Evolutionary conservation across 2,113 vertebrate species (phyloP).

Genomic region (Pelvicachromis taeniatus): DNA sequence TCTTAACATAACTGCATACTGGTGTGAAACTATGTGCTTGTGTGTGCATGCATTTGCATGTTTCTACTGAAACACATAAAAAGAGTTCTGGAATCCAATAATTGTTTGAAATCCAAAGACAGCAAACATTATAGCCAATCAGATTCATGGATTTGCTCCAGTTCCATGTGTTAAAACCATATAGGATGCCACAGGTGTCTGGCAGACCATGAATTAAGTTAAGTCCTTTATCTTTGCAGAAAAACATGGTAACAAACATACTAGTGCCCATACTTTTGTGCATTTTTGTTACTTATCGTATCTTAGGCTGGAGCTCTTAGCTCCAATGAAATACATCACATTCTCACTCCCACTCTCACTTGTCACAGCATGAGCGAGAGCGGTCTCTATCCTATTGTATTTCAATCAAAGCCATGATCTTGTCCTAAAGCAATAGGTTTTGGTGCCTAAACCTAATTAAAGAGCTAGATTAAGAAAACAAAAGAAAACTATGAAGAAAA

Average conservation of each 20-base stretch:
- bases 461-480: background rate
- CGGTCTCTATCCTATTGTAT: background rate
- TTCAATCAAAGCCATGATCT: background rate
- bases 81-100: constrained; percentile 52
- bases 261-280: background rate
- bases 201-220: background rate
- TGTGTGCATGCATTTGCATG: constrained; percentile 40
- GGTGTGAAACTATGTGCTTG: constrained; percentile 22
- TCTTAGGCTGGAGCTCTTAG: background rate
- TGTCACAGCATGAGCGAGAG: background rate
- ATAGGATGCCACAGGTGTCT: background rate
- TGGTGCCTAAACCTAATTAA: background rate
- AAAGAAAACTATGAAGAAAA: background rate
- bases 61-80: constrained; percentile 26
- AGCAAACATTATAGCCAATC: constrained; percentile 28
- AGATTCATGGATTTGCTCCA: constrained; percentile 15
- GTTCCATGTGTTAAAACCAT: background rate
- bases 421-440: background rate
- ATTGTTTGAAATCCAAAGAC: constrained; percentile 48
- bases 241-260: background rate
- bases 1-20: constrained; percentile 76
- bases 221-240: background rate
- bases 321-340: background rate
- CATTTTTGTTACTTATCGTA: background rate
- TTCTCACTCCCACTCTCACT: background rate